Percentiles rank a stretch among this genome's conserved stretches.
Evolutionary conservation across 2,888 invertebrate genomes (phyloP).

Genomic region (Nemurella pictetii): DNA sequence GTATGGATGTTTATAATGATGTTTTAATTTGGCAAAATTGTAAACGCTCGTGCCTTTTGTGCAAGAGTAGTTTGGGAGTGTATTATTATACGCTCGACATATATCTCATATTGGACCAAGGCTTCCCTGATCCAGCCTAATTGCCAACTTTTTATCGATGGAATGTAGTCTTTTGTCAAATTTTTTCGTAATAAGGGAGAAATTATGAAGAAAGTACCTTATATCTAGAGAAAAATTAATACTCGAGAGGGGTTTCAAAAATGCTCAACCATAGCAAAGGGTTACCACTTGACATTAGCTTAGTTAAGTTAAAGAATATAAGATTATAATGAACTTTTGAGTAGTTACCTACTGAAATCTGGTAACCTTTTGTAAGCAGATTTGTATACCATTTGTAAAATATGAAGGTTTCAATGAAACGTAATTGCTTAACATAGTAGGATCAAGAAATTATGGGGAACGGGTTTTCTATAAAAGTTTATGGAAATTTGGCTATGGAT

Average conservation of each 20-base stretch:
- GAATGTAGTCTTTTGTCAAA: not conserved
- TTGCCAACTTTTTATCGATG: not conserved
- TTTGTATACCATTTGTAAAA: conserved; percentile 26
- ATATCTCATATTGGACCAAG: conserved; percentile 10
- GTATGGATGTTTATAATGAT: conserved; percentile 9
- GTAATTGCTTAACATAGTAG: conserved; percentile 3
- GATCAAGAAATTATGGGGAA: conserved; percentile 28
- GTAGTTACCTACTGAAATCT: conserved; percentile 7
- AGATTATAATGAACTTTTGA: conserved; percentile 19
- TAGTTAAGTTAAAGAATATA: conserved; percentile 11
- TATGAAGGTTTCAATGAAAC: conserved; percentile 3
- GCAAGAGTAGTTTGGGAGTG: not conserved
- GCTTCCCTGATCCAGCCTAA: not conserved
- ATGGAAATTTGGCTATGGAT: conserved; percentile 34
- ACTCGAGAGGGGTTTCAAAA: conserved; percentile 18
- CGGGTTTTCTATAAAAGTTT: conserved; percentile 37
- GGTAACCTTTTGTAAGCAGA: conserved; percentile 25
- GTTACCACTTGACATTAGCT: conserved; percentile 17
- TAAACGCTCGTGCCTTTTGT: conserved; percentile 16
- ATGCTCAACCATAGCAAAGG: conserved; percentile 23
- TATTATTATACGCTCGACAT: conserved; percentile 4
- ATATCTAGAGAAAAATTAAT: conserved; percentile 1
- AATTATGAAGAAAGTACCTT: not conserved
- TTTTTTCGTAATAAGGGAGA: not conserved
- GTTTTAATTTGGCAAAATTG: not conserved